Evolutionary conservation across 30 jellyfish, hydroid and myxozoan genomes (phyloP).

Genomic region (Chrysaora quinquecirrha): DNA sequence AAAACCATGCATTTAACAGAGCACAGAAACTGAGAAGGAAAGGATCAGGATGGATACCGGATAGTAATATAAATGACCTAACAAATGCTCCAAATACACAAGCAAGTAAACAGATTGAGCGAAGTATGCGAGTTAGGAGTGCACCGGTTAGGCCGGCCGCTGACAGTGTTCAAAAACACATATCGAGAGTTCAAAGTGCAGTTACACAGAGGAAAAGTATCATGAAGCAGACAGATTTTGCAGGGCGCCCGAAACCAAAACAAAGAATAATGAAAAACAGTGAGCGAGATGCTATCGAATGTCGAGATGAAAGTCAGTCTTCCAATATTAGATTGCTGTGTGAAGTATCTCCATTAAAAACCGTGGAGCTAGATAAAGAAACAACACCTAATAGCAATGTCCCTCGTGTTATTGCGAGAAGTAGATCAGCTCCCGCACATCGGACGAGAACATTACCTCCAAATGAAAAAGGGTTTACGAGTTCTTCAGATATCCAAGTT

Average conservation of each 20-base stretch:
- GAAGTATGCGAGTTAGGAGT: conserved; percentile 57
- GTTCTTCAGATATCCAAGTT: conserved; percentile 50
- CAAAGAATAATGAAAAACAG: not conserved
- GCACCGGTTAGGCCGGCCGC: conserved; percentile 56
- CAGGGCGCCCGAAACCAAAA: not conserved
- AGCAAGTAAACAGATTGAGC: not conserved
- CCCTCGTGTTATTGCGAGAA: conserved; percentile 60
- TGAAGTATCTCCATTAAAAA: not conserved
- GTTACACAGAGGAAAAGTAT: conserved; percentile 2
- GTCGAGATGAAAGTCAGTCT: not conserved
- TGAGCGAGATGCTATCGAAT: not conserved
- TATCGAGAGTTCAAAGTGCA: conserved; percentile 69
- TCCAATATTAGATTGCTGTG: too few species aligned
- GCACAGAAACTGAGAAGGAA: conserved; percentile 45
- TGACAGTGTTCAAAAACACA: conserved; percentile 41
- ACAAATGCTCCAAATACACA: not conserved
- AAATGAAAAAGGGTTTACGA: conserved; percentile 76
- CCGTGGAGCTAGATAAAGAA: not conserved
- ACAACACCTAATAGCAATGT: not conserved
- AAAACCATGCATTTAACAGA: conserved; percentile 49
- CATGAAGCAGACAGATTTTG: not conserved
- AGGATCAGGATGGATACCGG: conserved; percentile 17
- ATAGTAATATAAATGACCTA: not conserved
- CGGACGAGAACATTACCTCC: conserved; percentile 65
- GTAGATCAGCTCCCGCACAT: conserved; percentile 89